Base-by-base conservation (phyloP, 2,888 invertebrate species). In the Drosophila aldrichi region DNA sequence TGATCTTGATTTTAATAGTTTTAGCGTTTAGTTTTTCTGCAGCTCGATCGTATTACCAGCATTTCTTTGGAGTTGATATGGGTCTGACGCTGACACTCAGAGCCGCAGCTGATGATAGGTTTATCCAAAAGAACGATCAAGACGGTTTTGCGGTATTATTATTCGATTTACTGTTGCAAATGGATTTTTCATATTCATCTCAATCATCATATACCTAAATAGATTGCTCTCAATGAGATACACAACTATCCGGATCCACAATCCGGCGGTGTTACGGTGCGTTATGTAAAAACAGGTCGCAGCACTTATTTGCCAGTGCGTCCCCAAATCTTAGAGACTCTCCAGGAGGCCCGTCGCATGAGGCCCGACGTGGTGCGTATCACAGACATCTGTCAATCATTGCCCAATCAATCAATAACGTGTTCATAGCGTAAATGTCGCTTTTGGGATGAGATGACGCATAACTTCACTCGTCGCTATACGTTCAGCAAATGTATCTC, bases 401-500 rank as follows among this genome's bases (percentile, higher is more conserved):
- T 62, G 29, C 46, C 55, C 55, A 61, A 52, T 72, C 56, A 74
- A 55, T 54, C 43, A 54, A 46, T 62, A 34, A 58, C 18, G n/a
- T 44, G 10, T 48, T 34, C 4, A 20, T 91, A 95, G 94, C 93
- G 95, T 54, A 92, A 94, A 63, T 95, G 95, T 70, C 91, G 94
- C 4, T 95, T 95, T 73, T 82, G 89, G 38, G 92, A 94, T 66
- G 95, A 95, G 81, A 73, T 88, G n/a, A 77, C 83, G 3, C 72
- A 89, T 14, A 76, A 90, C 16, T 83, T 83, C 80, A 90, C 89
- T 1, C 77, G 86, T 3, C 91, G 92, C 79, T 95, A 95, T 81
- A 95, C 94, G 7, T 94, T 94, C 88, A 95, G 94, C 74, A 93
- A 94, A 36, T 95, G 95, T 82, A 93, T 95, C 57, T 92, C 94